Conservation (phyloP, 2,113 vertebrate genomes). For the Smithornis capensis region DNA sequence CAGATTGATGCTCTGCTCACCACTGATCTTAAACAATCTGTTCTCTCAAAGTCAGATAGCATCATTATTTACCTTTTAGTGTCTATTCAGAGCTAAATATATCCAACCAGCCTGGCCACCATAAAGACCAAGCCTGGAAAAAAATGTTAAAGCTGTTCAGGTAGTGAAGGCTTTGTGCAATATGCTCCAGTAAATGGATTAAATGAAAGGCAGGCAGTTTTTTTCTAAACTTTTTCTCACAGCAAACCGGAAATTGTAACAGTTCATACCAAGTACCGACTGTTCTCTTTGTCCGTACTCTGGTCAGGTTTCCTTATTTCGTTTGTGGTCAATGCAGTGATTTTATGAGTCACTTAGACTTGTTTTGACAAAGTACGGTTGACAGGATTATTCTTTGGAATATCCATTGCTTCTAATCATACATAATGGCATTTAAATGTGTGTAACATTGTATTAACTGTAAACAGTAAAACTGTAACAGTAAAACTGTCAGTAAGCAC, state of each 20-base stretch:
- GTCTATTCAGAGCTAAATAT: conserved; percentile 31
- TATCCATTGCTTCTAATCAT: neutral
- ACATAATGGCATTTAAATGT: neutral
- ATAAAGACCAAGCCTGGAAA: neutral
- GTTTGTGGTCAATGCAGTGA: neutral
- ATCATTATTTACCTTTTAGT: neutral
- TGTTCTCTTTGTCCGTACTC: neutral
- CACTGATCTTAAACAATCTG: neutral
- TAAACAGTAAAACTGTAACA: neutral
- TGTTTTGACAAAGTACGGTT: neutral
- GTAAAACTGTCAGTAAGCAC: neutral
- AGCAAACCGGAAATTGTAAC: neutral
- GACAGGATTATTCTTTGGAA: neutral
- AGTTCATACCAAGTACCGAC: neutral
- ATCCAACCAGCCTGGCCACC: neutral
- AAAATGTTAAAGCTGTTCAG: neutral
- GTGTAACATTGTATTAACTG: neutral
- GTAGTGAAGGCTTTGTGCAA: conserved; percentile 6
- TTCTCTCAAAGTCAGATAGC: neutral
- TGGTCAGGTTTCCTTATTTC: neutral
- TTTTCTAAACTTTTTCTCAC: neutral
- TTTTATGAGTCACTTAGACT: neutral
- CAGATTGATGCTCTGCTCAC: neutral
- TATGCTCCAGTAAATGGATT: neutral
- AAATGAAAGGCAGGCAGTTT: neutral